Conservation (phyloP, 2,113 vertebrate species). For the Butorides virescens region DNA sequence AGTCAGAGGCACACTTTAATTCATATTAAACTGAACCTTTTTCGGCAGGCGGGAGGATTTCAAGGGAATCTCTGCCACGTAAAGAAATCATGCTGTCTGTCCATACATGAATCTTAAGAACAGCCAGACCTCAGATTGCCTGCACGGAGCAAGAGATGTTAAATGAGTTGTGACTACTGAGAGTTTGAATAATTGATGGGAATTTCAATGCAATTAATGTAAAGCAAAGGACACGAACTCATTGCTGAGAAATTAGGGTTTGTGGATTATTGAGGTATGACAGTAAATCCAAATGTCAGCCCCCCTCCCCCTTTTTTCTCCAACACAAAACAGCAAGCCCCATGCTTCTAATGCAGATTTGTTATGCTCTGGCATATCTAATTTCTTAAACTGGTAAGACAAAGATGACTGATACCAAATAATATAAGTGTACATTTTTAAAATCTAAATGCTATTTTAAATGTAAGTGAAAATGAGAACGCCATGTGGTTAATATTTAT, state of each 20-base stretch:
- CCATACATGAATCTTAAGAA: neutral
- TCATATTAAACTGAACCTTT: neutral
- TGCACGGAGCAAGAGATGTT: neutral
- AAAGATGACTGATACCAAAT: conserved; percentile 2
- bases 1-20: neutral
- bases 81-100: neutral
- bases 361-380: conserved; percentile 8
- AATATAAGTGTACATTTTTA: neutral
- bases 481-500: conserved; percentile 9
- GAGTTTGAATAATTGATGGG: neutral
- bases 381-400: conserved; percentile 27
- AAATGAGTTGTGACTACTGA: neutral
- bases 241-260: neutral
- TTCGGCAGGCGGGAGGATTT: neutral
- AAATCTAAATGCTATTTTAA: conserved; percentile 7
- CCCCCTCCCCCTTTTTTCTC: neutral
- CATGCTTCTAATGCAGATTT: neutral
- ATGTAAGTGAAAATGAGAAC: neutral
- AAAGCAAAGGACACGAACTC: neutral
- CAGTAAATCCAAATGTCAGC: neutral
- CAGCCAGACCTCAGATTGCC: neutral
- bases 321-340: neutral
- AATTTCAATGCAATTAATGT: conserved; percentile 13
- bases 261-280: neutral
- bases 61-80: neutral